phyloP scores from a whole-genome alignment of 2,113 vertebrate species.

The Strix uralensis region DNA sequence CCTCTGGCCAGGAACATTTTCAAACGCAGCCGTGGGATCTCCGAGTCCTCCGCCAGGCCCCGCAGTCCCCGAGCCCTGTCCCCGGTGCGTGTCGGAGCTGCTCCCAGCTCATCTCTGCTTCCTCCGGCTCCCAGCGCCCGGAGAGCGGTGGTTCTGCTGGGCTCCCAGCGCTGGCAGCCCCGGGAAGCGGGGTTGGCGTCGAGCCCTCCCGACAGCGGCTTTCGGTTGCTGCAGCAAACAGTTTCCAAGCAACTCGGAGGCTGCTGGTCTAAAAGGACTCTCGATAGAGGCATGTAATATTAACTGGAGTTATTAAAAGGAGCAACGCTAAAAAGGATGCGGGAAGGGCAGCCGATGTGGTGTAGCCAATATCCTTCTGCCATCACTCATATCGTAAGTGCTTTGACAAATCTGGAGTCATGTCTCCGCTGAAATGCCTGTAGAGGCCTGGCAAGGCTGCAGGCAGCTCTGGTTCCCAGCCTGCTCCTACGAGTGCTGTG shows the following conservation, averaged over 20 bases:
- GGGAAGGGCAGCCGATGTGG: background rate
- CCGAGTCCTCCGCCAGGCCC: background rate
- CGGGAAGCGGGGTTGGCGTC: background rate
- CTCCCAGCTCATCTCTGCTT: background rate
- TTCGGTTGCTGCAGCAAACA: constrained; percentile 22
- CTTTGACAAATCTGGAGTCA: background rate
- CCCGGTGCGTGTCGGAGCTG: background rate
- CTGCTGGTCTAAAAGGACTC: constrained; percentile 12
- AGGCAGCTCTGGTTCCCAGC: background rate
- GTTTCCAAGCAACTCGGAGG: constrained; percentile 63
- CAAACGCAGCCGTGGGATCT: background rate
- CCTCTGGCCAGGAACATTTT: background rate
- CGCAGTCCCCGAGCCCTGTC: accelerated
- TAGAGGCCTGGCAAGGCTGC: background rate
- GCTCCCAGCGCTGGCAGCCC: background rate
- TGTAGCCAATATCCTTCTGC: background rate
- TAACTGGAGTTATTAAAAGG: constrained; percentile 1
- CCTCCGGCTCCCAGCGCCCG: background rate
- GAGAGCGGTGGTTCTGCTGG: background rate
- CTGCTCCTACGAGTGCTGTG: accelerated
- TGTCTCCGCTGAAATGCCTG: background rate
- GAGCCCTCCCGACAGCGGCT: background rate
- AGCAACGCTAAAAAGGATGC: background rate
- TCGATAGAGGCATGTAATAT: background rate
- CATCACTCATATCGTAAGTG: background rate